Base-by-base conservation (phyloP, 1,140 invertebrate species). In the Pseudomyrmex gracilis region DNA sequence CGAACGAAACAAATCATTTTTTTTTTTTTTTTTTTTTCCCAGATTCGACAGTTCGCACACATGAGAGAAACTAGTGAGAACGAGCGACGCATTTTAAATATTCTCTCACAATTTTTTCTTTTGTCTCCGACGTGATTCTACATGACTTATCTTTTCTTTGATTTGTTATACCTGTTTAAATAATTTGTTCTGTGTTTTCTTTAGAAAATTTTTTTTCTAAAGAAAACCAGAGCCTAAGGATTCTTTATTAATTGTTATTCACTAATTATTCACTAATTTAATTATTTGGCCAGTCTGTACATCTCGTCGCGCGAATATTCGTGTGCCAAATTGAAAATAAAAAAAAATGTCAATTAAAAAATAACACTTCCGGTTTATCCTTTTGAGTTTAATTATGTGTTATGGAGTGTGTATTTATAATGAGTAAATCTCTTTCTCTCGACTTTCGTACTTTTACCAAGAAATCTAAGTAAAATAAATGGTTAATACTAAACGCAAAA, bases 1-100 rank as follows among this genome's bases (percentile, higher is more conserved):
- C 47, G 53, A 34, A 34, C 34, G 34, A 34, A 5, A 13, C 15
- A 47, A 85, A 20, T 17, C 15, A 49, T 12, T 13, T 51, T 51
- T 51, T 70, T 78, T 64, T 15, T 9, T 10, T 49, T 13, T 51
- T 51, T 51, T 70, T 78, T 64, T 15, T 9, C 7, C 34, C 3
- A 0, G n/a, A 5, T 66, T 64, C 22, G 20, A 34, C 12, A 5
- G 51, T 34, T 34, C 34, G 34, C 34, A 34, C 34, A 12, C 17
- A n/a, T 8, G 20, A 43, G 24, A 49, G n/a, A 22, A 22, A 47
- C 8, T 17, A 43, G 9, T 10, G 34, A 70, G 4, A 70, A 66
- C 7, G 5, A n/a, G 20, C 9, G 17, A 15, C 9, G 22, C 15
- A 12, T 74, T 74, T 74, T 3, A 60, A 73, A 34, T 43, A 9